phyloP scores from a whole-genome alignment of 2,797 vertebrate genomes.

The Xerus rutilus region DNA sequence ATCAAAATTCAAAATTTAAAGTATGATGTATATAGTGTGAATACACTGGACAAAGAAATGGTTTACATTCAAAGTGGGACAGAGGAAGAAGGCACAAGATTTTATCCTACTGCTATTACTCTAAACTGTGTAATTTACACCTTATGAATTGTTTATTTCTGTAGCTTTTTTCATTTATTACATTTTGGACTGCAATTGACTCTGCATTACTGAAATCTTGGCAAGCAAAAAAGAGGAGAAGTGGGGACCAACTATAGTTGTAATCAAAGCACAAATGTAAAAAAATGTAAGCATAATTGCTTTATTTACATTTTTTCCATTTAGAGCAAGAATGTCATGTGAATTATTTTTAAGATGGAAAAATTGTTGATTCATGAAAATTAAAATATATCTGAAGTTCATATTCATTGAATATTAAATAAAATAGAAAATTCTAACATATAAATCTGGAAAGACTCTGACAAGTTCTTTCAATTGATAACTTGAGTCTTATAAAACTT shows the following conservation, averaged over 20 bases:
- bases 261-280: neutral
- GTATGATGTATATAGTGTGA: neutral
- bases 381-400: neutral
- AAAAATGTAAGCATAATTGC: neutral
- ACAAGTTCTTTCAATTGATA: neutral
- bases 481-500: neutral
- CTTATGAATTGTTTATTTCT: neutral
- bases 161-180: neutral
- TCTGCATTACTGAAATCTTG: neutral
- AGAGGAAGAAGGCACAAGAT: neutral
- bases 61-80: neutral
- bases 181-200: neutral
- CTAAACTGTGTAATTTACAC: neutral
- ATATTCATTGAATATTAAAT: constrained; percentile 17
- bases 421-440: neutral
- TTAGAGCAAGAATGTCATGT: neutral
- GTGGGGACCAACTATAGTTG: neutral
- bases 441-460: neutral
- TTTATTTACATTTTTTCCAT: neutral
- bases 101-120: neutral
- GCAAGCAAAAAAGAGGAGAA: neutral
- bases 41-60: too few relatives aligned
- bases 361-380: neutral
- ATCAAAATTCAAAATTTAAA: neutral
- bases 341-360: constrained; percentile 5